phyloP scores from a whole-genome alignment of 1,140 invertebrate genomes.

The Papilio polytes region DNA sequence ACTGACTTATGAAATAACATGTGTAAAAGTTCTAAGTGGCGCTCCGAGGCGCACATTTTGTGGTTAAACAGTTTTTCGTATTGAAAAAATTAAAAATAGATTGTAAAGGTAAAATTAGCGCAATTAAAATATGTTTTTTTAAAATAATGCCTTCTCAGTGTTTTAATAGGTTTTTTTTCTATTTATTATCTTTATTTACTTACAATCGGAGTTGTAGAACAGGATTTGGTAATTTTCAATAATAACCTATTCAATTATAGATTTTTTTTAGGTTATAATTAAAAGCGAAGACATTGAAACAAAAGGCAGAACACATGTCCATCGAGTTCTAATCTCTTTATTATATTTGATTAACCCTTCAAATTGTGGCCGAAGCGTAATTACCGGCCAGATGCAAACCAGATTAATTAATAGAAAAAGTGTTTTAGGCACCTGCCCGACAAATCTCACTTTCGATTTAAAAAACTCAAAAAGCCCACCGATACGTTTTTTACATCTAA shows the following conservation, averaged over 20 bases:
- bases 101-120: neutral
- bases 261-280: constrained; percentile 36
- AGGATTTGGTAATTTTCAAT: neutral
- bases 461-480: constrained; percentile 51
- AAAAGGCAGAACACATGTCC: constrained; percentile 61
- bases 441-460: constrained; percentile 71
- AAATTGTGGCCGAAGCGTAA: constrained; percentile 58
- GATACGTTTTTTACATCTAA: constrained; percentile 58
- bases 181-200: neutral
- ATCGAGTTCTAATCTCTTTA: constrained; percentile 74
- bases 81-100: neutral
- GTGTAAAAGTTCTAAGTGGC: constrained; percentile 66
- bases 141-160: neutral
- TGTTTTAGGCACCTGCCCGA: constrained; percentile 66
- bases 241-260: neutral
- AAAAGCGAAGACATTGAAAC: constrained; percentile 30
- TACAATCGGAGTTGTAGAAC: neutral
- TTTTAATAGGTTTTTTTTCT: neutral
- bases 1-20: constrained; percentile 56
- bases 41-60: constrained; percentile 49
- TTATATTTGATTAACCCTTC: constrained; percentile 82
- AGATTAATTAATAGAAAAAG: constrained; percentile 80
- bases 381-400: constrained; percentile 74
- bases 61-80: constrained; percentile 43
- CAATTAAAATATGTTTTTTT: neutral